These are phyloP conservation scores for Drosophila ambigua DNA, from an alignment of 1,140 invertebrate species.

Conservation along the genomic window DNA sequence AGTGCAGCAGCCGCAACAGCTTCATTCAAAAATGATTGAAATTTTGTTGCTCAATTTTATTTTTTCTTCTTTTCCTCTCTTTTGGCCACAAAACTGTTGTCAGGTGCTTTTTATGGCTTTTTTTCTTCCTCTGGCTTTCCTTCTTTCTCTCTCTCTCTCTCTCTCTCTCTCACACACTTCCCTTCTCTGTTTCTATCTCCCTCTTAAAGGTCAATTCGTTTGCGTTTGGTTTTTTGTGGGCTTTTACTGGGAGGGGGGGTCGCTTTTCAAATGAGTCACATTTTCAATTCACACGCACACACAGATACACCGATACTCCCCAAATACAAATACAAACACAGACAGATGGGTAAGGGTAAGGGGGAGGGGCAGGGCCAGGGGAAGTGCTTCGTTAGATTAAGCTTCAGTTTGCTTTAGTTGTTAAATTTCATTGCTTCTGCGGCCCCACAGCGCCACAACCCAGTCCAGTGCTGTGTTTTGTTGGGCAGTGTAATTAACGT, in stretches of 20 bases:
- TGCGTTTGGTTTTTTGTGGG: conserved; percentile 30
- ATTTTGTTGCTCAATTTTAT: conserved; percentile 44
- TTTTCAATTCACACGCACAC: conserved; percentile 54
- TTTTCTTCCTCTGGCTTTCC: conserved; percentile 8
- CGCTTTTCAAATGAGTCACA: conserved; percentile 61
- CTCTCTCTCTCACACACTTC: neutral
- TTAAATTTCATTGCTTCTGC: conserved; percentile 47
- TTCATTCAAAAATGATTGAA: conserved; percentile 41
- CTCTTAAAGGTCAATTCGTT: conserved; percentile 53
- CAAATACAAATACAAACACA: conserved; percentile 1
- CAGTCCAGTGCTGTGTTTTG: conserved; percentile 17
- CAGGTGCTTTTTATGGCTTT: conserved; percentile 48
- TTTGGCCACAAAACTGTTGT: conserved; percentile 46
- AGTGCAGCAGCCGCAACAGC: conserved; percentile 22
- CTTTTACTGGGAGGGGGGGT: conserved; percentile 26
- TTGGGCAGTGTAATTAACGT: conserved; percentile 65
- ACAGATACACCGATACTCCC: conserved; percentile 17
- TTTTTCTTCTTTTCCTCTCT: neutral
- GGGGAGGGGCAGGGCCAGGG: too few species aligned
- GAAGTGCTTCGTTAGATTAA: conserved; percentile 16
- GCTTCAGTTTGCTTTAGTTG: conserved; percentile 53
- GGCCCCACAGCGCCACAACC: neutral
- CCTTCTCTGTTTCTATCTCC: conserved; percentile 5
- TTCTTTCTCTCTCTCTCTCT: neutral
- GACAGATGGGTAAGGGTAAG: too few species aligned